Evolutionary conservation across 2,797 vertebrate species (phyloP), one percentile per base, ranked within the genome.

Genomic region (Allobates femoralis): DNA sequence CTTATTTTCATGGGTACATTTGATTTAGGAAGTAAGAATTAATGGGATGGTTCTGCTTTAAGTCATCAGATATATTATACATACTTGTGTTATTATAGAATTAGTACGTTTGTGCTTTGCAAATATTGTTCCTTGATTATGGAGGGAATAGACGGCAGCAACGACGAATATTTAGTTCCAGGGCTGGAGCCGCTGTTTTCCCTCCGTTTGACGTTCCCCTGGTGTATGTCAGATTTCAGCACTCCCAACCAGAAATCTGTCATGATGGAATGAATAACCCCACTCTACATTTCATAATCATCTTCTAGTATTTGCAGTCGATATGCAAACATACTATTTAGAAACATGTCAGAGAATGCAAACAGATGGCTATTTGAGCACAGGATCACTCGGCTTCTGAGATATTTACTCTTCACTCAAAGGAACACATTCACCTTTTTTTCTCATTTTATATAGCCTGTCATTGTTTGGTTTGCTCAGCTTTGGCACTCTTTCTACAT

Each of bases 231-330:
- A 37, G 64, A 46, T 71, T 56, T 58, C 37, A 56, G 71, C 85
- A 55, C 67, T 86, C 15, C 79, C 41, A 85, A 73, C 64, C 66
- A 73, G 64, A 77, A 73, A 64, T 69, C 51, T 79, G 34, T 79
- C 73, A 77, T 66, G 79, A 81, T 76, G 28, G 73, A 67, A 81
- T 86, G 85, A 86, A 76, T 81, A 77, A 76, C 74, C 23, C 66
- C 71, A 67, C 78, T 86, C 67, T 37, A 50, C 53, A 74, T 86
- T 82, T 82, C 55, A 81, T 76, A 81, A 82, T 53, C 56, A 67
- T 46, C 32, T 58, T 82, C 46, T 77, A 53, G 79, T 64, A 66
- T 82, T 82, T 86, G 85, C 71, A 67, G 85, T 37, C 79, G 55
- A 41, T 82, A 86, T 77, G 58, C 51, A 86, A 82, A 82, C 81